These are phyloP conservation scores for Polyboroides typus DNA, from an alignment of 2,797 vertebrate genomes.

Conservation along the genomic window DNA sequence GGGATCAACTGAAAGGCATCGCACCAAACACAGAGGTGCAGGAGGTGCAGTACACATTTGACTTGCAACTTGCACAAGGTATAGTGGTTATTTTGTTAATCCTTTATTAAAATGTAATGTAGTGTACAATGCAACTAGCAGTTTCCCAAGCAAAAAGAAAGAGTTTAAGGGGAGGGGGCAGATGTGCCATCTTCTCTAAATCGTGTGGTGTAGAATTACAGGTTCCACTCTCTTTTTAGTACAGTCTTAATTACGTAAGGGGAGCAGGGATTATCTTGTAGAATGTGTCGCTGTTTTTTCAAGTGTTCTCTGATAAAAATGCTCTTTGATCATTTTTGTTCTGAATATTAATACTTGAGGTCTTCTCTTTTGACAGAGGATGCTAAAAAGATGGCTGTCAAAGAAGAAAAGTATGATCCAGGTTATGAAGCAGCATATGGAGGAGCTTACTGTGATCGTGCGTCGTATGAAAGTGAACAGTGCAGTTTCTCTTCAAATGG, in stretches of 20 bases:
- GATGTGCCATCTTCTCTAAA: background rate
- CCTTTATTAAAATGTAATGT: background rate
- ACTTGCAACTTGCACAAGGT: slow-evolving; percentile 93
- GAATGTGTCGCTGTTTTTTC: background rate
- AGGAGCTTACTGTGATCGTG: slow-evolving; percentile 78
- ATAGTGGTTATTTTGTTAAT: background rate
- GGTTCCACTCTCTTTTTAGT: background rate
- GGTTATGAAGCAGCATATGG: slow-evolving; percentile 94
- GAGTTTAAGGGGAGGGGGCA: background rate
- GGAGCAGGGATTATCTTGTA: background rate
- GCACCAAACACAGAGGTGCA: slow-evolving; percentile 78
- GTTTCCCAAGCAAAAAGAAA: background rate
- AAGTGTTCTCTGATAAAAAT: background rate
- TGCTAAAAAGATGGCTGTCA: slow-evolving; percentile 94
- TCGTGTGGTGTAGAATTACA: background rate
- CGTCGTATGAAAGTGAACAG: slow-evolving; percentile 73
- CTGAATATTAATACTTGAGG: slow-evolving; percentile 47
- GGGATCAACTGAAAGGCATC: slow-evolving; percentile 89
- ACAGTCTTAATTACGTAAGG: background rate
- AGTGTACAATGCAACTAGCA: background rate
- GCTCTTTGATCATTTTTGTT: background rate
- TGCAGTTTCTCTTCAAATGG: slow-evolving; percentile 79
- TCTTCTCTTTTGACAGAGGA: slow-evolving; percentile 83
- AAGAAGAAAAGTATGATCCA: slow-evolving; percentile 96
- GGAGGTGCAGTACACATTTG: slow-evolving; percentile 88